Evolutionary conservation across 2,888 invertebrate species (phyloP), one percentile per base, ranked within the genome.

Genomic region (Meiosimyza platycephala): DNA sequence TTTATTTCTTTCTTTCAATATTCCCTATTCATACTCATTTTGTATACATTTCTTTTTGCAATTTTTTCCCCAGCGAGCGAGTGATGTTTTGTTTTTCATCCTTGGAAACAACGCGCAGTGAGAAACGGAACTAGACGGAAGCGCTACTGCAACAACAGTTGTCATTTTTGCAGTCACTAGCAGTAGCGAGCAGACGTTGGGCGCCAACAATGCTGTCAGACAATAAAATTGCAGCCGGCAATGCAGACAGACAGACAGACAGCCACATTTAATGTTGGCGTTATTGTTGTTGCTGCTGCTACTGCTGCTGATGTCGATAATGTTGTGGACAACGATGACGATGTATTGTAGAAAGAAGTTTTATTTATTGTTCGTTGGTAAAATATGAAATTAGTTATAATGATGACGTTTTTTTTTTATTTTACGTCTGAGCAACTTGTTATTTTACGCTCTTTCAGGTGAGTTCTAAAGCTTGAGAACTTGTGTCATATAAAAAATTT

Each of bases 201-300:
- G 70, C 70, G 70, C 70, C 62, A 55, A 52, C 70, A 18, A 55
- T 28, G 70, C 47, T 51, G 51, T 51, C 70, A 63, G 63, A 70
- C 70, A 70, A 70, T 70, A 40, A 54, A 63, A 63, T 54, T 40
- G 63, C 70, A 52, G 62, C 18, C 33, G 69, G 60, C 60, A 33
- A 33, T 51, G 28, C 69, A 69, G 69, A 60, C 69, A 69, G 33
- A 6, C 6, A 40, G 40, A 40, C 40, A 40, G 40, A 40, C 40
- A 40, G 54, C 7, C 9, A 18, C 9, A 16, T 9, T 54, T 13
- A 18, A 54, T 54, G 54, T 18, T 54, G 54, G 11, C 54, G 54
- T 47, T 57, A 33, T 48, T 50, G 18, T 13, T 40, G 64, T 13
- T 48, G 50, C n/a, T 59, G 50, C n/a, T 40, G 51, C 50, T 15